Conservation (phyloP, 1,140 invertebrate genomes). For the Drosophila insularis region DNA sequence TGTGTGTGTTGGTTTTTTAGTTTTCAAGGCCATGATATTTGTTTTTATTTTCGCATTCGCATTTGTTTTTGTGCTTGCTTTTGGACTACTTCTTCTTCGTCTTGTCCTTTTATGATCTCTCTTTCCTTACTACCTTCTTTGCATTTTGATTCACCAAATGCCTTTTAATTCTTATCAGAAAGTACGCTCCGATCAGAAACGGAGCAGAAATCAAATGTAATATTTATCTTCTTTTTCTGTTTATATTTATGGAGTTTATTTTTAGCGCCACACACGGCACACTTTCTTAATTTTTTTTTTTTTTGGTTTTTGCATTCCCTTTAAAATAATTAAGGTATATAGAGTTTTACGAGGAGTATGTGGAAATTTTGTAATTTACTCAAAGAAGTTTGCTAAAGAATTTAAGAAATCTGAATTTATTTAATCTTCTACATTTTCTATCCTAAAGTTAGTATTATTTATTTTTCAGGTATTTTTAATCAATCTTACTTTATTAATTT, state of each 20-base stretch:
- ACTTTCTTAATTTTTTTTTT: conserved; percentile 36
- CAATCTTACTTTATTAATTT: too few species aligned
- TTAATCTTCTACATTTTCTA: too few species aligned
- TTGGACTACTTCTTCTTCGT: conserved; percentile 22
- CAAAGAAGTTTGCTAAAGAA: too few species aligned
- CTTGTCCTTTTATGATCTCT: conserved; percentile 11
- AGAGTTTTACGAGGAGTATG: neutral
- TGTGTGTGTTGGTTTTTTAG: conserved; percentile 26
- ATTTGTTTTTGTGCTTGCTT: conserved; percentile 28
- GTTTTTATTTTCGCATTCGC: conserved; percentile 49
- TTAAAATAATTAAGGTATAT: neutral
- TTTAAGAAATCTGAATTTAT: too few species aligned
- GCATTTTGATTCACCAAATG: neutral
- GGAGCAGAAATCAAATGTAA: conserved; percentile 28
- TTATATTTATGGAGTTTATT: conserved; percentile 47
- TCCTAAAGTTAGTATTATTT: too few species aligned
- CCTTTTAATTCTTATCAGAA: conserved; percentile 33
- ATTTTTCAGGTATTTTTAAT: too few species aligned
- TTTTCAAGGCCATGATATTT: conserved; percentile 67
- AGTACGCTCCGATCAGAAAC: neutral
- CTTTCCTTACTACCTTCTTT: conserved; percentile 11
- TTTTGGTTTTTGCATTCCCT: conserved; percentile 24
- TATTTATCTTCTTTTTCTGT: conserved; percentile 46
- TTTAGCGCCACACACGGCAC: conserved; percentile 67
- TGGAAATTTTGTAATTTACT: too few species aligned